Evolutionary conservation across 2,797 vertebrate genomes (phyloP).

Genomic region (Sebastes hubbsi): DNA sequence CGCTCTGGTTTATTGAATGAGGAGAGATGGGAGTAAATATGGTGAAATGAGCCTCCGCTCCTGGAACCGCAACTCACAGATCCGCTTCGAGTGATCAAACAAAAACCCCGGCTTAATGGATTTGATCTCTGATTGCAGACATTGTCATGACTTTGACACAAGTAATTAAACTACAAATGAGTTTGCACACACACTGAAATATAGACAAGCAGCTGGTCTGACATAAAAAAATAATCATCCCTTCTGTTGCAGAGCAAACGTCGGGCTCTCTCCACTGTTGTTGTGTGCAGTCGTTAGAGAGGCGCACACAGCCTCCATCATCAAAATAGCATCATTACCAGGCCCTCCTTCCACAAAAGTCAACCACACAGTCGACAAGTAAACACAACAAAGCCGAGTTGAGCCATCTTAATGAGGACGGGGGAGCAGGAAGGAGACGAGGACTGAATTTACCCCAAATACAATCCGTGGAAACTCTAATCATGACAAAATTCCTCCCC

Average conservation of each 20-base stretch:
- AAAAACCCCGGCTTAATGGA: background rate
- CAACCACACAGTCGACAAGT: constrained; percentile 20
- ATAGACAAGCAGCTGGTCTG: constrained; percentile 13
- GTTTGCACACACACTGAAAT: background rate
- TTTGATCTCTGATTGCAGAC: background rate
- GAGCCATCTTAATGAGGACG: constrained; percentile 30
- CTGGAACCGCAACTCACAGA: constrained; percentile 12
- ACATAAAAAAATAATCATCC: constrained; percentile 29
- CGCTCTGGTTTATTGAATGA: constrained; percentile 61
- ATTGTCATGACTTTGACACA: constrained; percentile 5
- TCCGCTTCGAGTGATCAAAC: constrained; percentile 37
- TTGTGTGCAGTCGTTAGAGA: background rate
- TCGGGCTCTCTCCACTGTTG: constrained; percentile 2
- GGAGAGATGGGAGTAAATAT: constrained; percentile 50
- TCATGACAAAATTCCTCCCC: background rate
- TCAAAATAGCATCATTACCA: constrained; percentile 46
- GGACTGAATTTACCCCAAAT: constrained; percentile 2
- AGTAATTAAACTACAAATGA: constrained; percentile 34
- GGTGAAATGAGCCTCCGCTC: constrained; percentile 50
- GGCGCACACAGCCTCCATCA: constrained; percentile 4
- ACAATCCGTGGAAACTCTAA: constrained; percentile 8
- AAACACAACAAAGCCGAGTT: constrained; percentile 30
- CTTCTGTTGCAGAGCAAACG: constrained; percentile 23
- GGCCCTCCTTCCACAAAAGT: constrained; percentile 17
- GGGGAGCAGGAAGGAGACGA: constrained; percentile 10